Evolutionary conservation across 2,113 vertebrate species (phyloP).

Genomic region (Misgurnus anguillicaudatus): DNA sequence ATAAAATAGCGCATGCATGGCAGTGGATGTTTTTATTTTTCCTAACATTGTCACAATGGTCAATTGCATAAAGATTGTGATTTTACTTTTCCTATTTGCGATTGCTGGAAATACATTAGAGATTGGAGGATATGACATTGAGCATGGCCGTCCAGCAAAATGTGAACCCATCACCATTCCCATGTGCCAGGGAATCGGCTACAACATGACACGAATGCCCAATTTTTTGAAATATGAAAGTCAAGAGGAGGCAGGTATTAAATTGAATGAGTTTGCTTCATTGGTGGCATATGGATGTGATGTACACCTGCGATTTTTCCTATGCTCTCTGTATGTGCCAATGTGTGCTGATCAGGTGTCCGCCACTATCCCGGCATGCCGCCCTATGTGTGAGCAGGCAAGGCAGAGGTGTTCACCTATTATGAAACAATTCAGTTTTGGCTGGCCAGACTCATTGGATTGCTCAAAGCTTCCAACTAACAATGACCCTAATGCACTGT

Average conservation of each 20-base stretch:
- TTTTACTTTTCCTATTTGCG: slow-evolving; percentile 67
- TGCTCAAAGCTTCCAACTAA: slow-evolving; percentile 82
- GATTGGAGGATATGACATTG: slow-evolving; percentile 76
- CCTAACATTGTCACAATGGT: slow-evolving; percentile 41
- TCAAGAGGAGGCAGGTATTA: slow-evolving; percentile 82
- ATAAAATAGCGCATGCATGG: not conserved
- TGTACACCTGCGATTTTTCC: slow-evolving; percentile 87
- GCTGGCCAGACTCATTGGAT: slow-evolving; percentile 86
- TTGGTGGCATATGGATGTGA: slow-evolving; percentile 88
- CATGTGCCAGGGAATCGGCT: slow-evolving; percentile 88
- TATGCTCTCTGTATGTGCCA: slow-evolving; percentile 87
- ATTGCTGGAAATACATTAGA: slow-evolving; percentile 70
- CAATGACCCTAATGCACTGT: slow-evolving; percentile 85
- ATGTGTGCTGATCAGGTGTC: slow-evolving; percentile 90
- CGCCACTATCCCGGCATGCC: slow-evolving; percentile 85
- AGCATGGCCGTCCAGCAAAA: slow-evolving; percentile 75
- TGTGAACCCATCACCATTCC: slow-evolving; percentile 85
- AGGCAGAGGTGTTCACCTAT: slow-evolving; percentile 84
- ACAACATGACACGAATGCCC: slow-evolving; percentile 89
- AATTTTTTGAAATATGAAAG: slow-evolving; percentile 85
- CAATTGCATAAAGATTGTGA: slow-evolving; percentile 31
- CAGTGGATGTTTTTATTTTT: slow-evolving; percentile 19
- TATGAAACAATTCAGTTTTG: slow-evolving; percentile 85
- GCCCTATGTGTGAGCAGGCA: slow-evolving; percentile 89
- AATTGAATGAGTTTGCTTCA: slow-evolving; percentile 84